phyloP scores from a whole-genome alignment of 2,888 invertebrate genomes.

The Portevinia maculata region DNA sequence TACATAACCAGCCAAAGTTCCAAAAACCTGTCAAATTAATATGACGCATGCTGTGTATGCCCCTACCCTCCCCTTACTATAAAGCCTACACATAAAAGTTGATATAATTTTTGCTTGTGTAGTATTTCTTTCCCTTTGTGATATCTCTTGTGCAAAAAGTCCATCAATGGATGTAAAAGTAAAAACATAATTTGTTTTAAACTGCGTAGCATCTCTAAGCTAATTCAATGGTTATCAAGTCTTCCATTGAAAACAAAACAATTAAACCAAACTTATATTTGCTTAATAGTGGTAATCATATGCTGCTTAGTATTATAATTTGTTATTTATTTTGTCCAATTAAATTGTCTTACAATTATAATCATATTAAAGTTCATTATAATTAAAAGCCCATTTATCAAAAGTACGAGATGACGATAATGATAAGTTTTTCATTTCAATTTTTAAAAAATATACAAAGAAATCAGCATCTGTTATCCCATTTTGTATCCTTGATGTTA shows the following conservation, averaged over 20 bases:
- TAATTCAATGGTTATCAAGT: background rate
- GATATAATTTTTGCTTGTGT: background rate
- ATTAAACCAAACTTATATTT: slow-evolving; percentile 15
- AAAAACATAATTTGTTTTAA: too few relatives aligned
- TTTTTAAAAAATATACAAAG: background rate
- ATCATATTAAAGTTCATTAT: slow-evolving; percentile 32
- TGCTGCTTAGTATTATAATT: slow-evolving; percentile 6
- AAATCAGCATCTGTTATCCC: slow-evolving; percentile 59
- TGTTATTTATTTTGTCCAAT: background rate
- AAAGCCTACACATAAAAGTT: too few relatives aligned
- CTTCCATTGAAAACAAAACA: slow-evolving; percentile 11
- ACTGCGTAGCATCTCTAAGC: background rate
- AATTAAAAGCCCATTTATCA: slow-evolving; percentile 33
- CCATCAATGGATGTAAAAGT: too few relatives aligned
- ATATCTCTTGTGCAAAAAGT: too few relatives aligned
- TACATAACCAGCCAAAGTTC: too few relatives aligned
- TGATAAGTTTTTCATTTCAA: background rate
- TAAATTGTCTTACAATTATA: slow-evolving; percentile 23
- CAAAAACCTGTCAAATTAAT: background rate
- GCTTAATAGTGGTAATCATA: slow-evolving; percentile 17
- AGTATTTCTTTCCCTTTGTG: background rate
- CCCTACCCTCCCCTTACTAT: background rate
- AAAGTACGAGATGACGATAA: slow-evolving; percentile 5
- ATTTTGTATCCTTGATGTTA: slow-evolving; percentile 57
- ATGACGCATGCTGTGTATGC: slow-evolving; percentile 12